Evolutionary conservation across 2,113 vertebrate genomes (phyloP).

Genomic region (Lamprotornis superbus): DNA sequence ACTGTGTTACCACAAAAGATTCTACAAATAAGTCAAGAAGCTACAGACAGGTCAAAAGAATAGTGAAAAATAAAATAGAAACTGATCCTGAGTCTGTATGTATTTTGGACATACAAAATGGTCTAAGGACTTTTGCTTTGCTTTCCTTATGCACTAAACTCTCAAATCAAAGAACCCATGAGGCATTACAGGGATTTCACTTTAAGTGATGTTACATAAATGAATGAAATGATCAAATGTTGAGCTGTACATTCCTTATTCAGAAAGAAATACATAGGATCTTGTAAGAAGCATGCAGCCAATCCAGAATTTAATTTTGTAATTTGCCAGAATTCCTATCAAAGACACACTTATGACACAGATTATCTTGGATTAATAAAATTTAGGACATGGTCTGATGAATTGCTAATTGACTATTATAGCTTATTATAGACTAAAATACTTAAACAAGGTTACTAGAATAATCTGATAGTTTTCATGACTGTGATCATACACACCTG

Average conservation of each 20-base stretch:
- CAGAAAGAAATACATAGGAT: neutral
- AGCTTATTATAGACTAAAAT: neutral
- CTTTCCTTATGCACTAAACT: neutral
- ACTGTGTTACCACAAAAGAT: neutral
- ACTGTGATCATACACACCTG: neutral
- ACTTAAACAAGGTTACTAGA: neutral
- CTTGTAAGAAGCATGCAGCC: neutral
- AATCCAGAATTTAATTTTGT: neutral
- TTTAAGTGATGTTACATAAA: neutral
- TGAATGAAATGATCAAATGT: neutral
- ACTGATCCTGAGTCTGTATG: neutral
- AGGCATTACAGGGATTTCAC: neutral
- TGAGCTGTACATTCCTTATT: neutral
- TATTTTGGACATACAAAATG: neutral
- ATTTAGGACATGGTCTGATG: neutral
- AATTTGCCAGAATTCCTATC: neutral
- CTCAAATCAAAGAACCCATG: neutral
- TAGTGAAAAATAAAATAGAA: neutral
- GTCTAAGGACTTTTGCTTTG: neutral
- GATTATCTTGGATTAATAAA: neutral
- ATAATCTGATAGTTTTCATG: neutral
- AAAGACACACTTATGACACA: neutral
- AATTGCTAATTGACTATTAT: neutral
- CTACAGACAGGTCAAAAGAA: neutral
- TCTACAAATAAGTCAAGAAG: neutral